phyloP scores from a whole-genome alignment of 2,888 invertebrate species.

The Amphimallon solstitiale region DNA sequence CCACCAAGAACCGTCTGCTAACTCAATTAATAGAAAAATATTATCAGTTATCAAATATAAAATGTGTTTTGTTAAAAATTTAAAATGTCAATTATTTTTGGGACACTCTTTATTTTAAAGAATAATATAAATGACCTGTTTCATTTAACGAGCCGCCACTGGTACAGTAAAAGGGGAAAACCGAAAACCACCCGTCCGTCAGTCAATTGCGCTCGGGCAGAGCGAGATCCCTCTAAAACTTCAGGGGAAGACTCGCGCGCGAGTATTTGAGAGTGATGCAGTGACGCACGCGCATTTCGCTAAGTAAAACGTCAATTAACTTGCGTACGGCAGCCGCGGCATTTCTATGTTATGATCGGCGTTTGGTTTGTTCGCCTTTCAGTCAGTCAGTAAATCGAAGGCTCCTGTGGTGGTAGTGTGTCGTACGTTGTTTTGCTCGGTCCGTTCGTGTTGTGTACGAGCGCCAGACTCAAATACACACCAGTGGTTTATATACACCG shows the following conservation, averaged over 20 bases:
- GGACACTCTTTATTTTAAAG: too few relatives aligned
- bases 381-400: constrained; percentile 43
- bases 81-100: too few relatives aligned
- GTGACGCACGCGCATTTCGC: constrained; percentile 40
- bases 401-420: constrained; percentile 26
- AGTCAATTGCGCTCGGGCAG: constrained; percentile 17
- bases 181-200: neutral
- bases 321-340: constrained; percentile 42
- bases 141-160: too few relatives aligned
- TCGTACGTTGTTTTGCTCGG: neutral
- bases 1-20: too few relatives aligned
- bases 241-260: constrained; percentile 29
- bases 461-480: neutral
- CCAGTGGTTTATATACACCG: neutral
- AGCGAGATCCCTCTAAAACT: constrained; percentile 29
- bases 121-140: too few relatives aligned
- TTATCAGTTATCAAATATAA: too few relatives aligned
- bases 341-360: constrained; percentile 26
- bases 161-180: neutral
- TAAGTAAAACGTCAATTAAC: constrained; percentile 44
- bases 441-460: neutral
- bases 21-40: too few relatives aligned
- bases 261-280: constrained; percentile 24
- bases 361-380: constrained; percentile 39
- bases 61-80: too few relatives aligned